phyloP scores from a whole-genome alignment of 2,797 vertebrate genomes.

The Parambassis ranga region DNA sequence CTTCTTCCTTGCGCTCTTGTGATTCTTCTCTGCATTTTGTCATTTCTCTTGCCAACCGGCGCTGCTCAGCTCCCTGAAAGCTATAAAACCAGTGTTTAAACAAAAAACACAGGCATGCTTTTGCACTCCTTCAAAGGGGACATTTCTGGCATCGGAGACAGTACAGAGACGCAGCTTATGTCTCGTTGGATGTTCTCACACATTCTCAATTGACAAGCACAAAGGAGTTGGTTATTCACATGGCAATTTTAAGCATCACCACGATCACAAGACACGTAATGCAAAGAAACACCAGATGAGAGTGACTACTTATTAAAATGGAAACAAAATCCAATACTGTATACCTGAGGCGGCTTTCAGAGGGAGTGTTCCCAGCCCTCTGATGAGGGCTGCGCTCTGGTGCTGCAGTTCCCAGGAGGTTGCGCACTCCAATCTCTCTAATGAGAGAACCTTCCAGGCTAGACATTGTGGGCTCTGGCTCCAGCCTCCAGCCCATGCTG shows the following conservation, averaged over 20 bases:
- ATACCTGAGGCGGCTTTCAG: slow-evolving; percentile 61
- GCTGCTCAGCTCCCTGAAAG: slow-evolving; percentile 50
- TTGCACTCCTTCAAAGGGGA: slow-evolving; percentile 60
- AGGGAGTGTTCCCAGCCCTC: slow-evolving; percentile 53
- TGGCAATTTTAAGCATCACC: slow-evolving; percentile 31
- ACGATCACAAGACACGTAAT: slow-evolving; percentile 46
- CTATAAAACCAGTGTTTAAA: slow-evolving; percentile 68
- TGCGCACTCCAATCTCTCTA: slow-evolving; percentile 73
- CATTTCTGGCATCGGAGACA: slow-evolving; percentile 52
- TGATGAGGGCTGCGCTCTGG: slow-evolving; percentile 44
- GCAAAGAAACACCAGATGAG: slow-evolving; percentile 12
- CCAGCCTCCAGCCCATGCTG: slow-evolving; percentile 75
- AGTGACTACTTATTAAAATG: slow-evolving; percentile 8
- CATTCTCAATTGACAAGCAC: slow-evolving; percentile 47
- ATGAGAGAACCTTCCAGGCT: slow-evolving; percentile 81
- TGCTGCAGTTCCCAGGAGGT: slow-evolving; percentile 64
- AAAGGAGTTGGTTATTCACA: slow-evolving; percentile 20
- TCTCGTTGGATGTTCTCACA: slow-evolving; percentile 54
- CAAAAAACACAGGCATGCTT: slow-evolving; percentile 68
- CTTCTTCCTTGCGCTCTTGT: slow-evolving; percentile 1
- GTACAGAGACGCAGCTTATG: slow-evolving; percentile 36
- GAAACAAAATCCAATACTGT: slow-evolving; percentile 13
- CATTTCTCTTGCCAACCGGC: slow-evolving; percentile 65
- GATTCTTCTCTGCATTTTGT: slow-evolving; percentile 49
- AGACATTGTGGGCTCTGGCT: slow-evolving; percentile 81